Evolutionary conservation across 2,888 invertebrate genomes (phyloP), one percentile per base, ranked within the genome.

Genomic region (Amiota mariae): DNA sequence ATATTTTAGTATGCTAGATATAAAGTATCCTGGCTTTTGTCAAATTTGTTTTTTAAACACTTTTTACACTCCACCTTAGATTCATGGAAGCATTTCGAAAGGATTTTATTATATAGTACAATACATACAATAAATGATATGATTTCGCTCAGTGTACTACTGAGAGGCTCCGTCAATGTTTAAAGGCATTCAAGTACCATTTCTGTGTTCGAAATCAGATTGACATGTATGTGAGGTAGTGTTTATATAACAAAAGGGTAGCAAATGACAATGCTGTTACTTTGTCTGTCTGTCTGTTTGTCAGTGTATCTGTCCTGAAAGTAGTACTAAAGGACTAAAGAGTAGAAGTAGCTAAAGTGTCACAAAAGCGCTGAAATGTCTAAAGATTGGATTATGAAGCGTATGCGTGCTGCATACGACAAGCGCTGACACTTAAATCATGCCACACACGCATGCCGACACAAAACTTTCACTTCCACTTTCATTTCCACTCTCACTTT

Each of bases 301-400:
- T 57, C 2, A 12, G 57, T 4, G 20, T 59, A 24, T 18, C 4
- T 59, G 9, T 18, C 48, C 13, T 3, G 18, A 48, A 15, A 48
- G 66, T 12, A 15, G 18, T 48, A 15, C 15, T 8, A n/a, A n/a
- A n/a, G n/a, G 47, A 47, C n/a, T 13, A 15, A 15, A 54, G 6
- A 15, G 54, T 54, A n/a, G 54, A 15, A 54, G 54, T 54, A 11
- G 54, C 63, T 46, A 46, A 63, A 36, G 46, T 63, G 63, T 63
- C 63, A 36, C 66, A 4, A 48, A 66, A 48, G 66, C 48, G 66
- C 48, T 66, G 48, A 66, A 66, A 48, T 66, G 66, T 48, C 48
- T 66, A 66, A 4, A 66, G 66, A 66, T 66, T 66, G 66, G 48
- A 66, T 66, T 66, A 66, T 49, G 48, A 11, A 11, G 36, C 66